Evolutionary conservation across 2,113 vertebrate species (phyloP), one percentile per base, ranked within the genome.

Genomic region (Ariopsis seemanni): DNA sequence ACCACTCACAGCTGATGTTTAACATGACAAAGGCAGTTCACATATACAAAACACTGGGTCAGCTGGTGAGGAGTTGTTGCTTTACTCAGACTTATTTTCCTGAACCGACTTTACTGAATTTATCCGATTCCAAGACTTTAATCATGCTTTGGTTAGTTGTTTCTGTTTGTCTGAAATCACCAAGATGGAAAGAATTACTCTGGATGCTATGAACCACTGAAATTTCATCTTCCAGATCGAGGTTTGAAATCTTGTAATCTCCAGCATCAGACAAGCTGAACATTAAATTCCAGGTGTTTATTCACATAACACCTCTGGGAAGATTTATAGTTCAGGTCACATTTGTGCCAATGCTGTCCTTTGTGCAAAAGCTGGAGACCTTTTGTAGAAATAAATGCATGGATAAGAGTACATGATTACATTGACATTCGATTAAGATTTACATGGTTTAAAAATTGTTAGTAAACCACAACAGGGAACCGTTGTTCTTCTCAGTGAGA

Each of bases 1-100:
- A 65, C 27, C 69, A 87, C 11, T 10, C 55, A 75, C 15, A 52
- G 74, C 72, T 72, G 53, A 82, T 5, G 11, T 57, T 77, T 86
- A 85, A 52, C 69, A 83, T 83, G n/a, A 87, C 30, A 87, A 87
- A 87, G 34, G 14, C 27, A 71, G 5, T 20, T 80, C 27, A 14
- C 9, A 62, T 52, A 14, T 7, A 20, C 9, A 11, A 34, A 15
- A 50, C 57, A 10, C 48, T 62, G 6, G 8, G 48, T 17, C 22
- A 11, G 20, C 52, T 34, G 53, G 22, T 11, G 63, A 69, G n/a
- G 30, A 42, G 55, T 74, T 22, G 27, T 34, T 52, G 48, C 22
- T 15, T 71, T 34, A 71, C 27, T 34, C 18, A 3, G 6, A 65
- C 52, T 22, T 12, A 48, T 48, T n/a, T 48, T 17, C 4, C 7